Conservation (phyloP, 2,888 invertebrate genomes). For the Platycheirus albimanus region DNA sequence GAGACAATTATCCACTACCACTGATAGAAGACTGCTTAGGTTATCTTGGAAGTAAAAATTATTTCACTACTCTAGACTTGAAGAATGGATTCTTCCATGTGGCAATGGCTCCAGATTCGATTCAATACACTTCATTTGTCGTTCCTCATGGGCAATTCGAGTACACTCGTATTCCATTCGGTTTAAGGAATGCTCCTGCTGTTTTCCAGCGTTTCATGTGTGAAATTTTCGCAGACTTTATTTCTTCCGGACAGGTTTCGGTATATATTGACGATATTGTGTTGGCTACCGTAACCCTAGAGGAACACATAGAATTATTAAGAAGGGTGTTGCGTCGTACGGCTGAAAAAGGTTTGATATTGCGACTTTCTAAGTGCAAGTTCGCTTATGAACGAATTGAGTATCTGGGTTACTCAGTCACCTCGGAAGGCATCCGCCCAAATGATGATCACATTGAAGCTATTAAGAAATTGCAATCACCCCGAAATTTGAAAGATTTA, state of each 20-base stretch:
- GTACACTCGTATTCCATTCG: constrained; percentile 60
- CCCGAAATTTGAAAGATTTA: neutral
- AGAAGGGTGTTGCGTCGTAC: constrained; percentile 60
- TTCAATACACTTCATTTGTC: constrained; percentile 65
- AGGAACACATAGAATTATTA: constrained; percentile 9
- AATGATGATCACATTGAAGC: neutral
- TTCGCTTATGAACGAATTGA: constrained; percentile 65
- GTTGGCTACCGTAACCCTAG: constrained; percentile 15
- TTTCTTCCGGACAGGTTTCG: constrained; percentile 13
- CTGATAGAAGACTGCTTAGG: constrained; percentile 2
- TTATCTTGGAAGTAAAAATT: constrained; percentile 45
- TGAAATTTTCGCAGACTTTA: constrained; percentile 24
- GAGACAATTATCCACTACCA: neutral
- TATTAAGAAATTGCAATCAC: neutral
- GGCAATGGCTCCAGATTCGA: constrained; percentile 58
- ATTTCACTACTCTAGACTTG: constrained; percentile 62
- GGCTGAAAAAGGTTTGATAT: constrained; percentile 39
- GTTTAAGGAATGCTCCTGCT: constrained; percentile 44
- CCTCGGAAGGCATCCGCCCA: constrained; percentile 51
- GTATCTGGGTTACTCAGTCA: constrained; percentile 70
- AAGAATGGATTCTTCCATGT: constrained; percentile 69
- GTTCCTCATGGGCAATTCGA: constrained; percentile 62
- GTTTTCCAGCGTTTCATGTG: constrained; percentile 43
- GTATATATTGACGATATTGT: constrained; percentile 47
- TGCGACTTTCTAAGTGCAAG: constrained; percentile 56